phyloP scores from a whole-genome alignment of 1,140 invertebrate species.

The Drosophila oshimai region DNA sequence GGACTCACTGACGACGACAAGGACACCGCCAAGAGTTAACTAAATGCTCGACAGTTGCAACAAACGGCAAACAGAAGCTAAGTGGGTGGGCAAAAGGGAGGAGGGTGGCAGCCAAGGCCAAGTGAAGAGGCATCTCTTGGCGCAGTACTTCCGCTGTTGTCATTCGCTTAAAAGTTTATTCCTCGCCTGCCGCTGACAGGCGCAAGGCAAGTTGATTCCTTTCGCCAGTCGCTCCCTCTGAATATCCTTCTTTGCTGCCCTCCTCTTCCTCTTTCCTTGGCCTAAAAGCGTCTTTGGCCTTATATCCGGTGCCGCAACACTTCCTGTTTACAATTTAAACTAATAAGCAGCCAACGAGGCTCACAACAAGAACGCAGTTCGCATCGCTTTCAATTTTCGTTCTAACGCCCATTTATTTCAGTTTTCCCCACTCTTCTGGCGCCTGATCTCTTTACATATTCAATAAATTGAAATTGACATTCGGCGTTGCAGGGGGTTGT shows the following conservation, averaged over 20 bases:
- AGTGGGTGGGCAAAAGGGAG: neutral
- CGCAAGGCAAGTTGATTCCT: conserved; percentile 33
- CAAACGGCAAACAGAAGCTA: conserved; percentile 25
- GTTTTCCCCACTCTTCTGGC: neutral
- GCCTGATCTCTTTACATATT: conserved; percentile 36
- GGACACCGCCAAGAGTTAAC: conserved; percentile 70
- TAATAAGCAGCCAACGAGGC: conserved; percentile 65
- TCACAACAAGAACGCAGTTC: conserved; percentile 28
- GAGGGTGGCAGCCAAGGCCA: conserved; percentile 18
- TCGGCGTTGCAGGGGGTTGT: conserved; percentile 15
- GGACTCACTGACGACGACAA: conserved; percentile 50
- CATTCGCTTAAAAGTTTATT: conserved; percentile 52
- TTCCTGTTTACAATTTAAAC: conserved; percentile 79
- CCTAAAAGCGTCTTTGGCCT: conserved; percentile 9
- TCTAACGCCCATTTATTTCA: conserved; percentile 42
- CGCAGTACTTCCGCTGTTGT: conserved; percentile 39
- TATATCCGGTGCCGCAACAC: conserved; percentile 69
- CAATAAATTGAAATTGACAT: conserved; percentile 69
- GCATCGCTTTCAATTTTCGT: conserved; percentile 57
- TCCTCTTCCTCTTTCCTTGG: neutral
- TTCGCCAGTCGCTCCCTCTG: conserved; percentile 6
- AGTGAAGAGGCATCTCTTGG: conserved; percentile 32
- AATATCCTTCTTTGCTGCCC: neutral
- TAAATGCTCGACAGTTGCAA: conserved; percentile 78
- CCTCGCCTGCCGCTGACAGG: conserved; percentile 57